Conservation (phyloP, 2,797 vertebrate species). For the Prunella strophiata region DNA sequence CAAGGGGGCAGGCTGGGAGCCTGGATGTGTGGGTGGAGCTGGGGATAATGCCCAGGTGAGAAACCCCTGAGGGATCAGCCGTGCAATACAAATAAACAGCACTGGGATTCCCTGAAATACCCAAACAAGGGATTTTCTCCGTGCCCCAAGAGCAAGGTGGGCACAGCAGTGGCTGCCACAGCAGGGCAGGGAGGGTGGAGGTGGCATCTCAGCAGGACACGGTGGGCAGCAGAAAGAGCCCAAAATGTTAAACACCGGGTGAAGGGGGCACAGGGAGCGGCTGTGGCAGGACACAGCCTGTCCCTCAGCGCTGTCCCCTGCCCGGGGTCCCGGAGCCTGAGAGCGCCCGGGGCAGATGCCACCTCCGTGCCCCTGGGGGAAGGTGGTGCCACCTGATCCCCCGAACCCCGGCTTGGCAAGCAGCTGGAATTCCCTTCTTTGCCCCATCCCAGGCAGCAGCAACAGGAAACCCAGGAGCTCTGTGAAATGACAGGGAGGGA, state of each 20-base stretch:
- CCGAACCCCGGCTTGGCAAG: background rate
- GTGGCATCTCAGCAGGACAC: background rate
- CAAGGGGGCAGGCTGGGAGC: background rate
- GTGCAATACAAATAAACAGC: accelerated
- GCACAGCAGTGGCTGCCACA: accelerated
- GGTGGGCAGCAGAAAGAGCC: accelerated
- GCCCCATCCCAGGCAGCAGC: slow-evolving; percentile 30
- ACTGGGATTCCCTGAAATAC: background rate
- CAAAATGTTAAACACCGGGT: accelerated
- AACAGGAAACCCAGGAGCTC: slow-evolving; percentile 44
- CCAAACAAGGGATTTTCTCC: background rate
- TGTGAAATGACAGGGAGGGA: slow-evolving; percentile 5
- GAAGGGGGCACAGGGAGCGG: accelerated
- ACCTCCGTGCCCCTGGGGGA: background rate
- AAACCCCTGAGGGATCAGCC: accelerated
- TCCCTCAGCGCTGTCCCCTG: accelerated
- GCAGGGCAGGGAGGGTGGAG: background rate
- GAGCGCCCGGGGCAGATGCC: background rate
- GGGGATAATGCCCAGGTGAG: background rate
- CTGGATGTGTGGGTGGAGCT: accelerated
- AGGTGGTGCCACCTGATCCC: background rate
- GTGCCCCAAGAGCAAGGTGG: background rate
- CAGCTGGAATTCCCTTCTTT: background rate
- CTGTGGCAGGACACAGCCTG: background rate
- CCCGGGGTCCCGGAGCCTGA: accelerated